Evolutionary conservation across 2,888 invertebrate species (phyloP).

Genomic region (Scaptodrosophila latifasciaeformis): DNA sequence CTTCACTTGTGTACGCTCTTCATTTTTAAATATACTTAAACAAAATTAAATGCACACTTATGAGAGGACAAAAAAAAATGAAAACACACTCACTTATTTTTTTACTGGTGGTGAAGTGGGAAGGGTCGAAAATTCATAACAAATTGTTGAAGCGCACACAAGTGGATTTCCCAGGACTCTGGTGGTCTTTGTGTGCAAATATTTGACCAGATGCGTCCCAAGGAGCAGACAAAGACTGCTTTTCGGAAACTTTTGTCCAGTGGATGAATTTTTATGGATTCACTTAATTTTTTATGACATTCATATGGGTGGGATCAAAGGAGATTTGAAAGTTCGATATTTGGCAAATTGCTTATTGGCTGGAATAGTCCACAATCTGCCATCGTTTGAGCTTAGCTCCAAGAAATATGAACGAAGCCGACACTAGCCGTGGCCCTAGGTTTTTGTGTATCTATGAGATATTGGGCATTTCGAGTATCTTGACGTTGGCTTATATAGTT

Average conservation of each 20-base stretch:
- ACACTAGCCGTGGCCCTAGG: constrained; percentile 18
- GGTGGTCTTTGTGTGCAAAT: constrained; percentile 45
- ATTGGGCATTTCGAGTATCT: constrained; percentile 15
- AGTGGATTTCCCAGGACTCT: constrained; percentile 49
- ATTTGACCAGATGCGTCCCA: constrained; percentile 68
- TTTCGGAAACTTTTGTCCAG: constrained; percentile 2
- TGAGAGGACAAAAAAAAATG: constrained; percentile 11
- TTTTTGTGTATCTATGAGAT: constrained; percentile 42
- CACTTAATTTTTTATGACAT: constrained; percentile 70
- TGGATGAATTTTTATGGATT: constrained; percentile 35
- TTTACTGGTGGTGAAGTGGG: constrained; percentile 17
- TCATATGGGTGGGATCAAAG: constrained; percentile 59
- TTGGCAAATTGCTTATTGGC: constrained; percentile 42
- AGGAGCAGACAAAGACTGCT: constrained; percentile 10
- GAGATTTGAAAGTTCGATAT: constrained; percentile 50
- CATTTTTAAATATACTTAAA: constrained; percentile 52
- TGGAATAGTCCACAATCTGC: neutral
- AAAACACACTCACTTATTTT: constrained; percentile 28
- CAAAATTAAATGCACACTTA: constrained; percentile 63
- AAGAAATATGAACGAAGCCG: constrained; percentile 57
- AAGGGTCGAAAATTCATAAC: constrained; percentile 33
- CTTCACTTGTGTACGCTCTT: constrained; percentile 35
- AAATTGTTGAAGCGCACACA: constrained; percentile 47
- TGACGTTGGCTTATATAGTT: constrained; percentile 53
- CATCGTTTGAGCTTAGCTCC: constrained; percentile 35